phyloP scores from a whole-genome alignment of 1,140 invertebrate species.

The Drosophila pachea region DNA sequence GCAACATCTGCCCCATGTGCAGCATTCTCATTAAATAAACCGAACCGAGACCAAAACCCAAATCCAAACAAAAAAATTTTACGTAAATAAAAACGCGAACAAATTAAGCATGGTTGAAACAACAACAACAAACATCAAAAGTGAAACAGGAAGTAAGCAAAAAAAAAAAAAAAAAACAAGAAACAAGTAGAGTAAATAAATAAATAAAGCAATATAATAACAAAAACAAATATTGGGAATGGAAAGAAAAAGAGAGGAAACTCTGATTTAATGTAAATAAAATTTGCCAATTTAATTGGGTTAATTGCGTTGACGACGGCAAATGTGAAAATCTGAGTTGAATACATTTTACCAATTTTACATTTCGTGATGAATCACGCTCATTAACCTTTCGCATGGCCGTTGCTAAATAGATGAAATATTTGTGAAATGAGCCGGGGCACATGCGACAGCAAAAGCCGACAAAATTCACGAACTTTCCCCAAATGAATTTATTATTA shows the following conservation, averaged over 20 bases:
- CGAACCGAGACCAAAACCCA: background rate
- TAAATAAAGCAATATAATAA: constrained; percentile 5
- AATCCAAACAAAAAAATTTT: constrained; percentile 30
- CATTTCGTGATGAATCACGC: background rate
- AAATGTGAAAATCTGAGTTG: background rate
- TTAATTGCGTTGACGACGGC: constrained; percentile 21
- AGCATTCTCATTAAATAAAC: background rate
- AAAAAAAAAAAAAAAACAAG: constrained; percentile 14
- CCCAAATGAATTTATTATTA: too few species aligned
- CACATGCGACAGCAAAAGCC: too few species aligned
- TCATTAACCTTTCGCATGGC: constrained; percentile 2
- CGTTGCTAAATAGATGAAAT: background rate
- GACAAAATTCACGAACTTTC: too few species aligned
- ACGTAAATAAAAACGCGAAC: constrained; percentile 21
- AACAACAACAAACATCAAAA: constrained; percentile 23
- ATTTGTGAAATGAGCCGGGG: too few species aligned
- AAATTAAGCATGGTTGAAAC: constrained; percentile 23
- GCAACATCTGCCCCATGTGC: background rate
- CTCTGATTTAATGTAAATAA: constrained; percentile 36
- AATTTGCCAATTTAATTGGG: constrained; percentile 35
- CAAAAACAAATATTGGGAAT: constrained; percentile 12
- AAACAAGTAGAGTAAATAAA: background rate
- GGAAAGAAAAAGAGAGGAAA: constrained; percentile 13
- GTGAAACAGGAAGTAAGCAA: constrained; percentile 28
- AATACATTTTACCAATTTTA: background rate